A percentile compares a stretch with the other conserved stretches of the same genome.
These are phyloP conservation scores for Glaucidium brasilianum DNA, from an alignment of 2,113 vertebrate genomes.

Conservation along the genomic window DNA sequence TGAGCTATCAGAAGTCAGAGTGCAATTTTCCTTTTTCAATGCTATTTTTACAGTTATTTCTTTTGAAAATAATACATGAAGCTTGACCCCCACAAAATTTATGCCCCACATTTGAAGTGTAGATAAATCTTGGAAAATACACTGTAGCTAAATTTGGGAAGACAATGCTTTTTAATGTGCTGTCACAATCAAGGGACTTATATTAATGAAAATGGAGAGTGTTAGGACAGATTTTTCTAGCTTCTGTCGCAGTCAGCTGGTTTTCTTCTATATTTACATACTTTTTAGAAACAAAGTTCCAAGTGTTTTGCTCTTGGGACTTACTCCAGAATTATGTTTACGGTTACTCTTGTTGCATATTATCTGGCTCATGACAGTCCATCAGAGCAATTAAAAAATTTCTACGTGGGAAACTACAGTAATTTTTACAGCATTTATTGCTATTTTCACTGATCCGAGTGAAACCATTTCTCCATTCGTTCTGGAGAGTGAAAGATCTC, in stretches of 20 bases:
- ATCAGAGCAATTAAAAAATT: background rate
- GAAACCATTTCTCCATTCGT: background rate
- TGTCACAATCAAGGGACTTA: background rate
- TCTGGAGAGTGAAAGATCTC: background rate
- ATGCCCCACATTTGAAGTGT: background rate
- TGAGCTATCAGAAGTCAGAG: background rate
- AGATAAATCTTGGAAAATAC: background rate
- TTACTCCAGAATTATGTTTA: background rate
- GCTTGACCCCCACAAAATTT: background rate
- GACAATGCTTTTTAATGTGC: background rate
- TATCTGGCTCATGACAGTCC: background rate
- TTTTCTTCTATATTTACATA: background rate
- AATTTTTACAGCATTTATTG: background rate
- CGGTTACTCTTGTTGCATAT: background rate
- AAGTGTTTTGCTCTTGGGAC: background rate
- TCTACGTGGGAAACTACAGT: rapidly evolving
- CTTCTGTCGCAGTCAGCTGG: background rate
- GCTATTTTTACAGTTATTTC: background rate
- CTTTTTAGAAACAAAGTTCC: background rate
- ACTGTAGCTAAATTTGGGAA: background rate
- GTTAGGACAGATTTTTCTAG: background rate
- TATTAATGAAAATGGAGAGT: background rate
- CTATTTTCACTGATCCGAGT: background rate
- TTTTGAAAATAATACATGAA: background rate
- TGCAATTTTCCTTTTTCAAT: background rate